Evolutionary conservation across 2,113 vertebrate species (phyloP), one percentile per base, ranked within the genome.

Genomic region (Pitta sordida): DNA sequence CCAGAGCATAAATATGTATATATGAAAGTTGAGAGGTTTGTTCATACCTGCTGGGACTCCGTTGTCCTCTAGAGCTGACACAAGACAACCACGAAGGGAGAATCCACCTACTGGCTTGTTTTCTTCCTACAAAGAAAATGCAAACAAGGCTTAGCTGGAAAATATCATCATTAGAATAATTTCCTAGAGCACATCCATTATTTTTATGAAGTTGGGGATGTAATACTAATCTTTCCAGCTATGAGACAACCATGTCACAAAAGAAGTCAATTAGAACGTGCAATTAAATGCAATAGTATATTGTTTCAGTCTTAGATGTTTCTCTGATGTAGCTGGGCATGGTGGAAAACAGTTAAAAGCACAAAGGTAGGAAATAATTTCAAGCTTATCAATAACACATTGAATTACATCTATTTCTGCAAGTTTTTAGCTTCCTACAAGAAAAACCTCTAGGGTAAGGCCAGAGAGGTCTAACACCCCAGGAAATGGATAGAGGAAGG

Each of bases 51-150:
- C 97, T 64, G 99, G 99, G 94, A 99, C 97, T 13, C 99, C 99
- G 0, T 99, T 99, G 88, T 99, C 99, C 26, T 99, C 97, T 96
- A 99, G 96, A 55, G 99, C 98, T 56, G 99, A 99, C 73, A 99
- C 97, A 62, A 99, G 98, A 84, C 98, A 99, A 21, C 98, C 97
- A 29, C 98, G 98, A 69, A 99, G 98, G 48, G 98, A 97, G 97
- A 99, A 99, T 22, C 99, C 98, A 69, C 99, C 99, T 7, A 96
- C 98, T 4, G 99, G 99, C 84, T 88, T 98, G 96, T 99, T 96
- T 82, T 99, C 99, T 95, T 99, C 98, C 99, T 99, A 90, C 62
- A 92, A 68, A 80, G 23, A 51, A 60, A 75, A 82, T 52, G 13
- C 32, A 87, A 83, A 63, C 37, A 58, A 56, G 52, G 21, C 44